A percentile compares a stretch with the other conserved stretches of the same genome.
These are phyloP conservation scores for Scarus forsteni DNA, from an alignment of 2,797 vertebrate genomes.

Conservation along the genomic window DNA sequence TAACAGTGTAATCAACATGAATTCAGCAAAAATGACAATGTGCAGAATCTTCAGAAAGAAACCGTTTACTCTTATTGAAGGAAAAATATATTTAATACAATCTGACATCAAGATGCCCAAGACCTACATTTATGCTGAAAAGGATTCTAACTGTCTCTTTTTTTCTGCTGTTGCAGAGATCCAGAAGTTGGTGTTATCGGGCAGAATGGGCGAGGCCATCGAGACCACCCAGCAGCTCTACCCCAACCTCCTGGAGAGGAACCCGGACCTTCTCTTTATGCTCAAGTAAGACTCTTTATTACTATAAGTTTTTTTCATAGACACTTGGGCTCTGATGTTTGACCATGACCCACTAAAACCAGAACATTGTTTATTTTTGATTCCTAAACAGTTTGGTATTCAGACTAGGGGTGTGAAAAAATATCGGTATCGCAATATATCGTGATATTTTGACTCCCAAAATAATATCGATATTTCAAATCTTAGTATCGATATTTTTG, in stretches of 20 bases:
- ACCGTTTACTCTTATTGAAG: neutral
- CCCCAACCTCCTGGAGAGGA: constrained; percentile 94
- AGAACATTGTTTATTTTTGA: too few species aligned
- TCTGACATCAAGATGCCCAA: neutral
- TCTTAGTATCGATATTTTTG: too few species aligned
- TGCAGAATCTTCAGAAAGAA: too few species aligned
- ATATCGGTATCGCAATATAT: too few species aligned
- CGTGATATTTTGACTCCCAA: too few species aligned
- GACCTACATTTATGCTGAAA: neutral
- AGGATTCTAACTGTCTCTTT: fast-evolving
- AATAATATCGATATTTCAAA: too few species aligned
- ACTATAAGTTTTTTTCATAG: neutral
- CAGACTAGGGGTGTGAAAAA: too few species aligned
- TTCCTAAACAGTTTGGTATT: too few species aligned
- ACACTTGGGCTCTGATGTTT: neutral
- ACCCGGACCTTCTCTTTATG: constrained; percentile 97
- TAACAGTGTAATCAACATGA: too few species aligned
- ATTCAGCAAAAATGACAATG: too few species aligned
- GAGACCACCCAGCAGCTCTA: constrained; percentile 97
- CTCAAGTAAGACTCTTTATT: constrained; percentile 88
- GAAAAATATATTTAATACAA: neutral
- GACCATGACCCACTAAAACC: too few species aligned
- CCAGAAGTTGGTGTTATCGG: constrained; percentile 97
- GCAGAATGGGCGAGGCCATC: constrained; percentile 96
- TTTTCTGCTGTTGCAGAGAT: constrained; percentile 85